phyloP scores from a whole-genome alignment of 1,140 invertebrate genomes.

The Drosophila nigromelanica region DNA sequence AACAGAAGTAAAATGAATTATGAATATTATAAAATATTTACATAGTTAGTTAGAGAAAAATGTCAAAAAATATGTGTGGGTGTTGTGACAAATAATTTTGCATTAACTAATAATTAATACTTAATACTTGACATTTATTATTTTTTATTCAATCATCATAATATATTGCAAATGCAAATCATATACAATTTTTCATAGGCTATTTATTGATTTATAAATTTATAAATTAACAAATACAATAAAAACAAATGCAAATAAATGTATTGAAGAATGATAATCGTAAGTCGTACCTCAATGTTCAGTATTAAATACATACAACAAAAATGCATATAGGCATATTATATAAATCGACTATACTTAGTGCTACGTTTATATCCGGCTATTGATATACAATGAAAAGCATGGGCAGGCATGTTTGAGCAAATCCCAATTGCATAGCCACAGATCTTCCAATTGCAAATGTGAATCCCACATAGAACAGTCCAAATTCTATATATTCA shows the following conservation, averaged over 20 bases:
- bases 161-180: slow-evolving; percentile 44
- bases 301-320: slow-evolving; percentile 61
- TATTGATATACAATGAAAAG: slow-evolving; percentile 8
- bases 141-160: slow-evolving; percentile 22
- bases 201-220: slow-evolving; percentile 12
- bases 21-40: slow-evolving; percentile 34
- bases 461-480: background rate
- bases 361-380: slow-evolving; percentile 19
- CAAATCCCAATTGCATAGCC: background rate
- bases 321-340: slow-evolving; percentile 35
- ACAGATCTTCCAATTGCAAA: slow-evolving; percentile 12
- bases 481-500: background rate
- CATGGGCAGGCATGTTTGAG: slow-evolving; percentile 5
- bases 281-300: slow-evolving; percentile 82
- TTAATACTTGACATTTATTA: background rate
- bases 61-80: slow-evolving; percentile 40
- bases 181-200: slow-evolving; percentile 29
- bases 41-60: slow-evolving; percentile 65
- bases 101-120: slow-evolving; percentile 42
- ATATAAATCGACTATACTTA: slow-evolving; percentile 26
- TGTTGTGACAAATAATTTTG: slow-evolving; percentile 81
- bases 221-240: slow-evolving; percentile 45
- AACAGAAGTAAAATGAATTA: too few relatives aligned
- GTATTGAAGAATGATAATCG: slow-evolving; percentile 78
- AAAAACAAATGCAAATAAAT: slow-evolving; percentile 60